Evolutionary conservation across 2,888 invertebrate species (phyloP), one percentile per base, ranked within the genome.

Genomic region (Xestia c-nigrum): DNA sequence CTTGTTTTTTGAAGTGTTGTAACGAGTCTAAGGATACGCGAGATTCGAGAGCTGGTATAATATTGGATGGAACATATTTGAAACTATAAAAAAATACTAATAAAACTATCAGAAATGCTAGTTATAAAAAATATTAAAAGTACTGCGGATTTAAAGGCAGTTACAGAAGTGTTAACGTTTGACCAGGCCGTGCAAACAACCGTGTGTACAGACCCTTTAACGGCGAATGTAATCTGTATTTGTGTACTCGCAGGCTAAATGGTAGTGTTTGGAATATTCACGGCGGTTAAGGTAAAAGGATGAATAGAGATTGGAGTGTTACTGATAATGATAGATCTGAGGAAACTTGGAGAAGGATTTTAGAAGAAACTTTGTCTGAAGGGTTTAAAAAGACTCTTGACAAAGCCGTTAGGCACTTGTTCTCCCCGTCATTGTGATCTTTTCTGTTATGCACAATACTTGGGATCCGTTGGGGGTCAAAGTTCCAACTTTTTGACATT

Each of bases 111-210:
- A 31, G 24, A 50, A 66, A 16, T 47, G n/a, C n/a, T 19, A 5
- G 38, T 4, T 10, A 64, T 21, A n/a, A 59, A 68, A 72, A 63
- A 55, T 69, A 78, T 74, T 16, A 40, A 40, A 43, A 64, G 6
- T 59, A 46, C 24, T 19, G 12, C 24, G 12, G 43, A 74, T 72
- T 70, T 81, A 84, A 85, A 87, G 84, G 72, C 66, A 78, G 74
- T 75, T 85, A 90, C 92, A 91, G 90, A 91, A 93, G 94, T 93
- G 93, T 92, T 89, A 90, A 92, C 91, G 90, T 92, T 93, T 91
- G 89, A 82, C 76, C 87, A 76, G 80, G 85, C 74, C 74, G 80
- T 81, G 87, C 90, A 91, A 89, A 92, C 88, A 88, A 69, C 70
- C 77, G 86, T 88, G 89, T 89, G 89, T 87, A 84, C 85, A 68